A percentile compares a stretch with the other conserved stretches of the same genome.
phyloP scores from a whole-genome alignment of 23 tunicate genomes.

The Corella eumyota region DNA sequence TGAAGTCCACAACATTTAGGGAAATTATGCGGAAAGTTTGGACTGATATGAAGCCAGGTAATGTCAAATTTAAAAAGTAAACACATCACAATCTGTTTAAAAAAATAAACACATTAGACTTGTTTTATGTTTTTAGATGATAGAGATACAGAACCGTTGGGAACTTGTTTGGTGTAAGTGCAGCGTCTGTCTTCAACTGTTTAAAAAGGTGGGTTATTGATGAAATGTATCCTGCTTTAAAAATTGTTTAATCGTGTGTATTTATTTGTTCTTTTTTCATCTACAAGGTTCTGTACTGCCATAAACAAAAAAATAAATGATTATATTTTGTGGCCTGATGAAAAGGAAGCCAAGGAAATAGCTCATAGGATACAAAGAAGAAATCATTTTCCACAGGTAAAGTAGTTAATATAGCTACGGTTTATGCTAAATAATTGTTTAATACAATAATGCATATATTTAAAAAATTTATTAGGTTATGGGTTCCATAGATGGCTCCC shows the following conservation, averaged over 20 bases:
- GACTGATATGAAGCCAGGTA: constrained; percentile 17
- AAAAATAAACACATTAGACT: background rate
- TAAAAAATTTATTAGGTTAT: too few species aligned
- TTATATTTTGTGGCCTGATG: constrained; percentile 2
- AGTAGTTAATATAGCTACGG: too few species aligned
- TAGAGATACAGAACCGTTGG: constrained; percentile 11
- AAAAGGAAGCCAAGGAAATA: constrained; percentile 6
- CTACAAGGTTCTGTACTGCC: constrained; percentile 13
- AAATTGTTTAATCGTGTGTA: background rate
- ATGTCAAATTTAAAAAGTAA: background rate
- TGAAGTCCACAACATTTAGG: constrained; percentile 8
- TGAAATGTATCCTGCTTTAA: background rate
- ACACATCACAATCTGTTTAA: background rate
- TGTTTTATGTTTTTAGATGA: constrained; percentile 2
- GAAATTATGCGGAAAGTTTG: background rate
- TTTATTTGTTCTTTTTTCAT: background rate
- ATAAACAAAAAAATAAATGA: constrained; percentile 1
- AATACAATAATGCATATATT: too few species aligned
- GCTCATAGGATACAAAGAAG: background rate
- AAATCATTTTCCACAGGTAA: constrained; percentile 18
- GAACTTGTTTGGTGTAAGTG: constrained; percentile 11
- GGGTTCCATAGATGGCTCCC: constrained; percentile 25
- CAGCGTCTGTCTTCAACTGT: constrained; percentile 2
- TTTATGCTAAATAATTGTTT: too few species aligned
- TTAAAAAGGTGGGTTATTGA: background rate